phyloP scores from a whole-genome alignment of 2,888 invertebrate genomes.

The Lepetodrilus schrolli region DNA sequence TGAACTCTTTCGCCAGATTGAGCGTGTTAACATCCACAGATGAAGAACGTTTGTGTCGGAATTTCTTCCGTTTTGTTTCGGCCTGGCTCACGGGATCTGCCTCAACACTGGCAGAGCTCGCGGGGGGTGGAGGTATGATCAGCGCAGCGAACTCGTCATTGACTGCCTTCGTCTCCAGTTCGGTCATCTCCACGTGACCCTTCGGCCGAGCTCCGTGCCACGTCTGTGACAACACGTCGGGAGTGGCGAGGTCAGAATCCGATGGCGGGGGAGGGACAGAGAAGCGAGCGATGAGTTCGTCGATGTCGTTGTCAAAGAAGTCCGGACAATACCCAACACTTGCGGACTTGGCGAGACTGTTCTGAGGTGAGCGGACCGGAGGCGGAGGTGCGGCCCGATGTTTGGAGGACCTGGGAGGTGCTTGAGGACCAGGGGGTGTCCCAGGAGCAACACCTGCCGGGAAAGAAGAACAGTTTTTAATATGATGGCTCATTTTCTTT shows the following conservation, averaged over 20 bases:
- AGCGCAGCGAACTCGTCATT: slow-evolving; percentile 63
- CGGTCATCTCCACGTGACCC: neutral
- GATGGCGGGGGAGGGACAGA: slow-evolving; percentile 85
- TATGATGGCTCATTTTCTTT: too few species aligned
- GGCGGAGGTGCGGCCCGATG: slow-evolving; percentile 31
- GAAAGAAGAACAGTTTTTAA: neutral
- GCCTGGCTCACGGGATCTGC: slow-evolving; percentile 50
- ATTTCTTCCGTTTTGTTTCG: slow-evolving; percentile 45
- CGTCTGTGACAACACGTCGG: neutral
- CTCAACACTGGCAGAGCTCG: slow-evolving; percentile 45
- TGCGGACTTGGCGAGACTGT: slow-evolving; percentile 51
- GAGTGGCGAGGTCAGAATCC: slow-evolving; percentile 25
- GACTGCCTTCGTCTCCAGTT: slow-evolving; percentile 37
- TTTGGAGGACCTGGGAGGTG: neutral
- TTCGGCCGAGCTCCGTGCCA: slow-evolving; percentile 8
- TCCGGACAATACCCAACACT: slow-evolving; percentile 63
- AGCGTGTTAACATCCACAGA: slow-evolving; percentile 49
- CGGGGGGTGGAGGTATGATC: slow-evolving; percentile 67
- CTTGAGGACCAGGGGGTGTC: too few species aligned
- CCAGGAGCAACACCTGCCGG: neutral
- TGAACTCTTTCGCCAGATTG: slow-evolving; percentile 36
- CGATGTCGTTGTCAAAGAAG: slow-evolving; percentile 79
- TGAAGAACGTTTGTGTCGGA: slow-evolving; percentile 50
- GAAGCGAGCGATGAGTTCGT: slow-evolving; percentile 88
- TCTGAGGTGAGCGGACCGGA: slow-evolving; percentile 36